These are phyloP conservation scores for Philotrypesis tridentata DNA, from an alignment of 1,140 invertebrate genomes.

Conservation along the genomic window DNA sequence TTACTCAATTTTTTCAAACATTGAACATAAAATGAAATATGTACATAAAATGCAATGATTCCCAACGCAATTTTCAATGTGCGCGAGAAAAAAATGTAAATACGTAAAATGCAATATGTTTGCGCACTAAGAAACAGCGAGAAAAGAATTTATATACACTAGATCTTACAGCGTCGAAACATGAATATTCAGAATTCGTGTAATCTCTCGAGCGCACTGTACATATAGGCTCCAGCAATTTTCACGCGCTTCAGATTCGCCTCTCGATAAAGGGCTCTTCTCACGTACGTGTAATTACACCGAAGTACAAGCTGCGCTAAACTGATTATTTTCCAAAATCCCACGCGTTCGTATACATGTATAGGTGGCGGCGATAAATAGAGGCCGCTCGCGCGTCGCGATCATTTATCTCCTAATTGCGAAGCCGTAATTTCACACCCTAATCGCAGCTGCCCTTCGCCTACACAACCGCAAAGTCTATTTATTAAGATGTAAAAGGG, in stretches of 20 bases:
- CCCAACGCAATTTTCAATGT: too few species aligned
- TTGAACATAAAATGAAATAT: too few species aligned
- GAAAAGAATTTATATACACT: not conserved
- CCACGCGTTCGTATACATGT: not conserved
- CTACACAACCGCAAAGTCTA: not conserved
- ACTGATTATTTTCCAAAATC: conserved; percentile 7
- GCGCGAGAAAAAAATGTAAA: not conserved
- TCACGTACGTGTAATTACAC: not conserved
- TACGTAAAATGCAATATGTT: not conserved
- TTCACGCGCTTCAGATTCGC: conserved; percentile 15
- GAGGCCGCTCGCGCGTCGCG: not conserved
- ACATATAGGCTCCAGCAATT: too few species aligned
- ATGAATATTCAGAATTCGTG: conserved; percentile 29
- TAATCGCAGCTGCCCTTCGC: not conserved
- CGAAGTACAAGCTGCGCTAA: not conserved
- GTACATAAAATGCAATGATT: too few species aligned
- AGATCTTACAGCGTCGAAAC: not conserved
- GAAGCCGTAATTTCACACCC: conserved; percentile 6
- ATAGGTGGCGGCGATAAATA: not conserved
- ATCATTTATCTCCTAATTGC: conserved; percentile 14
- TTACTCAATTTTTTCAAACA: too few species aligned
- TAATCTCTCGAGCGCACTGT: not conserved
- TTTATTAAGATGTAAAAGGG: not conserved
- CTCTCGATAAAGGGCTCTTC: not conserved
- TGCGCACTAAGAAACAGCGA: not conserved